These are phyloP conservation scores for Ganaspis sp. DNA, from an alignment of 1,140 invertebrate species.

Conservation along the genomic window DNA sequence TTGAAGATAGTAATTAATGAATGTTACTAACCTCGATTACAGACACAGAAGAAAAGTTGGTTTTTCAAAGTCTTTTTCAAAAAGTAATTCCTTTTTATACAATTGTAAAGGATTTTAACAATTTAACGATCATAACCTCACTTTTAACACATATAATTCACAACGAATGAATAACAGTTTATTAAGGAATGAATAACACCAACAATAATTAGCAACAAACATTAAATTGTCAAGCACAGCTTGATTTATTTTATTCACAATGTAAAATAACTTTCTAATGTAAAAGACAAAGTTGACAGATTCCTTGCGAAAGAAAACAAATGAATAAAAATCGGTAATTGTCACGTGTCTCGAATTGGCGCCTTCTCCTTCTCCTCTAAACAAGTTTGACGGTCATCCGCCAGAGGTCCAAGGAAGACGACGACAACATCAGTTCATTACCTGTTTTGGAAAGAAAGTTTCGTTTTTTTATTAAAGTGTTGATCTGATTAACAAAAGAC, in stretches of 20 bases:
- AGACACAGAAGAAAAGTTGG: no score
- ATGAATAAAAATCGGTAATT: not conserved
- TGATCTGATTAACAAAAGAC: conserved; percentile 9
- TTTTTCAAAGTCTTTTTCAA: no score
- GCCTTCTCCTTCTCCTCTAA: conserved; percentile 32
- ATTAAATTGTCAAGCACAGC: not conserved
- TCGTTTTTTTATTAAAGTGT: not conserved
- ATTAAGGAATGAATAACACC: no score
- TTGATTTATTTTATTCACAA: not conserved
- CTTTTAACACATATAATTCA: not conserved
- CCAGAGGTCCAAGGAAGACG: conserved; percentile 2
- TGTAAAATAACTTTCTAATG: not conserved
- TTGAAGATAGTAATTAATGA: no score
- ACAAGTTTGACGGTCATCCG: not conserved
- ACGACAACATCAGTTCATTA: not conserved
- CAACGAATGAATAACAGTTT: not conserved
- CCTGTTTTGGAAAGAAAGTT: not conserved
- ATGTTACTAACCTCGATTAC: no score
- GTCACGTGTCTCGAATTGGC: conserved; percentile 27
- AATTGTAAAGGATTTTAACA: not conserved
- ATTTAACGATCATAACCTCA: not conserved
- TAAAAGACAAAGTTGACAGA: not conserved
- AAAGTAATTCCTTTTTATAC: no score
- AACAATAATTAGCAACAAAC: no score
- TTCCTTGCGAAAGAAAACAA: not conserved